Conservation (phyloP, 1,140 invertebrate species). For the Cotesia typhae region DNA sequence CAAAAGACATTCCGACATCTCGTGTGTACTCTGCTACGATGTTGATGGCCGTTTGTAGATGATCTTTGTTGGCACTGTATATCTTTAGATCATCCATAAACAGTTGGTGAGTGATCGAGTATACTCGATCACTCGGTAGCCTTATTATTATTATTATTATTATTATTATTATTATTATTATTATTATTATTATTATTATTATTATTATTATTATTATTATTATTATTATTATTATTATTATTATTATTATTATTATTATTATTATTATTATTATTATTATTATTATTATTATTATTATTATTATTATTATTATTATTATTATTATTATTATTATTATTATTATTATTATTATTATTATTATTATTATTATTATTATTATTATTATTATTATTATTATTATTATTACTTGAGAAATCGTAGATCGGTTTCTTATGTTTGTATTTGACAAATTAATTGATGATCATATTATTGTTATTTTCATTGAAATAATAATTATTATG, state of each 20-base stretch:
- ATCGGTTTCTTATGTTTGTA: no score
- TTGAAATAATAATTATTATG: no score
- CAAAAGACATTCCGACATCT: no score
- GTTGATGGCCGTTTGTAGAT: no score
- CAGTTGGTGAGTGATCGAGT: no score
- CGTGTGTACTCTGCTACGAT: no score
- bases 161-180: slow-evolving; percentile 1
- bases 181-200: slow-evolving; percentile 5
- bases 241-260: slow-evolving; percentile 1
- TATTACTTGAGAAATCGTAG: no score
- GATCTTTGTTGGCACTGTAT: no score
- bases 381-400: background rate
- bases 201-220: slow-evolving; percentile 1
- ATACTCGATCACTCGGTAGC: no score
- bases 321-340: background rate
- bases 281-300: slow-evolving; percentile 5
- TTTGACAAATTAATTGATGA: no score
- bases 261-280: slow-evolving; percentile 1
- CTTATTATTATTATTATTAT: slow-evolving; percentile 1
- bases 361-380: slow-evolving; percentile 5
- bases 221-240: background rate
- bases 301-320: slow-evolving; percentile 1
- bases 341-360: slow-evolving; percentile 1
- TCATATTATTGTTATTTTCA: no score
- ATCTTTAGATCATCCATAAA: no score